A percentile compares a stretch with the other conserved stretches of the same genome.
These are phyloP conservation scores for Osmerus eperlanus DNA, from an alignment of 2,113 vertebrate species.

Conservation along the genomic window DNA sequence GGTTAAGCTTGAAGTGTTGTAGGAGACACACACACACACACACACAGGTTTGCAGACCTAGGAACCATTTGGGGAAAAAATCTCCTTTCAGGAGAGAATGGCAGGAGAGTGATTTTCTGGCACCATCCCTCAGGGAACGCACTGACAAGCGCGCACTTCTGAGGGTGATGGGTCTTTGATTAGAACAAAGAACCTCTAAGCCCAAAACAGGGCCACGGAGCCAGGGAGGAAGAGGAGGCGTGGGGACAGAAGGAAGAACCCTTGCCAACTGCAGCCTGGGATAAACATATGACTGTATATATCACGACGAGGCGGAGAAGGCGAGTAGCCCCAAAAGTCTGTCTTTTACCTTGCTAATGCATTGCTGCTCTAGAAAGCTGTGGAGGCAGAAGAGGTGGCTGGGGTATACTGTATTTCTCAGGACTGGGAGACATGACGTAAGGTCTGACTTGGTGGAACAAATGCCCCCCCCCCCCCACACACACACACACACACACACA, in stretches of 20 bases:
- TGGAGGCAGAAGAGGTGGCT: neutral
- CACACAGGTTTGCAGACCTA: no score
- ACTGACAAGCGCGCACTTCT: neutral
- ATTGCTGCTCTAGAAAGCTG: neutral
- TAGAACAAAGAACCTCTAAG: conserved; percentile 28
- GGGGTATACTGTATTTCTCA: neutral
- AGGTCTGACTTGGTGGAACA: neutral
- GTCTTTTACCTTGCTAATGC: neutral
- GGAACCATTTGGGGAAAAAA: neutral
- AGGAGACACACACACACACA: neutral
- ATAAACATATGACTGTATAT: neutral
- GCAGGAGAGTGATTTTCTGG: neutral
- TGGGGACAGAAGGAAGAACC: neutral
- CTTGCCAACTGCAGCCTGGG: neutral
- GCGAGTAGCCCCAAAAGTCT: neutral
- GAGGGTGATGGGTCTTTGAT: conserved; percentile 34
- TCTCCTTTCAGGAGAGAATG: neutral
- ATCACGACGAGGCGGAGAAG: neutral
- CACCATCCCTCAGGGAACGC: neutral
- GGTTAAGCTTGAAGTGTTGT: neutral
- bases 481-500: no score
- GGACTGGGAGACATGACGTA: neutral
- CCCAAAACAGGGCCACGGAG: neutral
- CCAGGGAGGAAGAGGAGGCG: conserved; percentile 3
- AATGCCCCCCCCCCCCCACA: no score